phyloP scores from a whole-genome alignment of 1,140 invertebrate species.

The Sminthurides bifidus region DNA sequence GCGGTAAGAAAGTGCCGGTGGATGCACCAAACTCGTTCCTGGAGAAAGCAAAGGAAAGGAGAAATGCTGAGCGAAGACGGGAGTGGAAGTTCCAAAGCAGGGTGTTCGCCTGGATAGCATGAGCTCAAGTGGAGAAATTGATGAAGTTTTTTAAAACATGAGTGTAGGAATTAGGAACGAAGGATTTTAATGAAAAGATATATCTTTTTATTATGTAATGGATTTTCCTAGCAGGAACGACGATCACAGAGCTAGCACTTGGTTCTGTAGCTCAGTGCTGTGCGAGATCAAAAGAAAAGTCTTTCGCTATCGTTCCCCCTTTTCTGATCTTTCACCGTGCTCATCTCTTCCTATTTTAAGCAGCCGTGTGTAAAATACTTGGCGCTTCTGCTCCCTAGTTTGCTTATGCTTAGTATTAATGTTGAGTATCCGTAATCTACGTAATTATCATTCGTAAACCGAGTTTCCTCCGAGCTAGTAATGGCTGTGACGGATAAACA shows the following conservation, averaged over 20 bases:
- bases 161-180: slow-evolving; percentile 32
- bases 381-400: no score
- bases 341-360: slow-evolving; percentile 9
- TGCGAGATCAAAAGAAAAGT: slow-evolving; percentile 30
- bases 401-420: no score
- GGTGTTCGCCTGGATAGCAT: slow-evolving; percentile 12
- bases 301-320: slow-evolving; percentile 4
- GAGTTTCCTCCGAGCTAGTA: no score
- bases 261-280: slow-evolving; percentile 19
- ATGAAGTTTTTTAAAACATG: slow-evolving; percentile 32
- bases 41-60: no score
- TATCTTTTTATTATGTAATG: slow-evolving; percentile 34
- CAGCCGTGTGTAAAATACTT: no score
- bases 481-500: no score
- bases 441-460: no score
- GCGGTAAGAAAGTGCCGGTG: not conserved
- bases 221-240: slow-evolving; percentile 29
- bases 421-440: no score
- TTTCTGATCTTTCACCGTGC: not conserved
- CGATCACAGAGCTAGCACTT: slow-evolving; percentile 21
- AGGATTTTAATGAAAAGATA: slow-evolving; percentile 34
- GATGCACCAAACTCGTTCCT: no score
- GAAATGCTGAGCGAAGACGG: no score
- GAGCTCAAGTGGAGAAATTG: slow-evolving; percentile 27
- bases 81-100: no score